phyloP scores from a whole-genome alignment of 2,113 vertebrate species.

The Eclectus roratus region DNA sequence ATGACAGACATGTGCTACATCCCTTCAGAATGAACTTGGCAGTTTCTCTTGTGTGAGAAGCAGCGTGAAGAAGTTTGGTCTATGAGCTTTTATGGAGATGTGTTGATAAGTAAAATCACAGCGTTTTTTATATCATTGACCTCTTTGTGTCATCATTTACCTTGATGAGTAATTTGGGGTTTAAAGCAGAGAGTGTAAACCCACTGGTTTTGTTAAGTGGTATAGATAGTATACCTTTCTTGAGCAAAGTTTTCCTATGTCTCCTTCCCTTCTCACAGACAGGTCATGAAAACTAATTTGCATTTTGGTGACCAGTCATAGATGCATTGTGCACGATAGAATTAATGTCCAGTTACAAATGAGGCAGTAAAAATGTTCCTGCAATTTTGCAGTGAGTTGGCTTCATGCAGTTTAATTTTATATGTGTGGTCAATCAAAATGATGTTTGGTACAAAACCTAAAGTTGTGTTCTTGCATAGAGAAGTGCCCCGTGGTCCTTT shows the following conservation, averaged over 20 bases:
- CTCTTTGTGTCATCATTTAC: accelerated
- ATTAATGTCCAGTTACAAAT: not conserved
- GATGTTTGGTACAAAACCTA: not conserved
- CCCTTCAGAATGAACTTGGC: not conserved
- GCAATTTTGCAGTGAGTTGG: not conserved
- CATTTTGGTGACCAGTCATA: not conserved
- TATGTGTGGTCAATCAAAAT: not conserved
- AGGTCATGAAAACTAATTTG: not conserved
- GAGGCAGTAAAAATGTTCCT: not conserved
- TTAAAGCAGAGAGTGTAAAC: not conserved
- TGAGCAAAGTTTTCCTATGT: not conserved
- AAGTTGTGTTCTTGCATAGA: accelerated
- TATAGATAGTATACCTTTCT: not conserved
- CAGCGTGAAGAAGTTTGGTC: accelerated
- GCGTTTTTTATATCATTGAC: not conserved
- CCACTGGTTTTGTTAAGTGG: accelerated
- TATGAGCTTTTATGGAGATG: not conserved
- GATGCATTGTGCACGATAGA: not conserved
- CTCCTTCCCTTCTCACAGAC: not conserved
- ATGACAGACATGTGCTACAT: accelerated
- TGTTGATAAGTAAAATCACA: not conserved
- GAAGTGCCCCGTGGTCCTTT: accelerated
- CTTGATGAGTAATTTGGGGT: not conserved
- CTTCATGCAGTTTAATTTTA: not conserved
- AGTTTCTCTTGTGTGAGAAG: no score